Evolutionary conservation across 1,140 invertebrate species (phyloP).

Genomic region (Hylyphantes graminicola): DNA sequence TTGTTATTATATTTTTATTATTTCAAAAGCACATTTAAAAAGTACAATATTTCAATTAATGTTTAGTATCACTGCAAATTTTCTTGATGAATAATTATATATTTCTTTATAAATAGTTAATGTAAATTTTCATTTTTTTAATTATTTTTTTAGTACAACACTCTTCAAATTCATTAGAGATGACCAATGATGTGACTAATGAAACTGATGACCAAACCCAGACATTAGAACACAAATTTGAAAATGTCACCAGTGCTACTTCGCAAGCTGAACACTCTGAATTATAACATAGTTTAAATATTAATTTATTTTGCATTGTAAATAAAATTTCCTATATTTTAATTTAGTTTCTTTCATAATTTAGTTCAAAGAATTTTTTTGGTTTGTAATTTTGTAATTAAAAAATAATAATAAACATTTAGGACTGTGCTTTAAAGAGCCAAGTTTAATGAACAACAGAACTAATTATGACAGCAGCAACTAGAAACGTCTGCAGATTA

Average conservation of each 20-base stretch:
- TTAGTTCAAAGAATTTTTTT: too few species aligned
- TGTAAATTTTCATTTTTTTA: background rate
- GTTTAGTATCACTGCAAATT: background rate
- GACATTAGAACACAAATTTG: background rate
- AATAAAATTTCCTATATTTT: background rate
- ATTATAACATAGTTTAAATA: background rate
- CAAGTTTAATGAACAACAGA: too few species aligned
- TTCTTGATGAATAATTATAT: background rate
- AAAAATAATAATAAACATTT: too few species aligned
- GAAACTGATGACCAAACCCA: conserved; percentile 3
- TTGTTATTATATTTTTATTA: too few species aligned
- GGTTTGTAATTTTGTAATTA: too few species aligned
- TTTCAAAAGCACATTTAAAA: too few species aligned
- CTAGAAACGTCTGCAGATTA: too few species aligned
- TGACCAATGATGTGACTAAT: conserved; percentile 3
- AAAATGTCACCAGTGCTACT: background rate
- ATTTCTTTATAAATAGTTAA: background rate
- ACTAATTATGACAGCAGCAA: too few species aligned
- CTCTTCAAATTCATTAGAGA: background rate
- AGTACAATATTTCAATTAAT: background rate
- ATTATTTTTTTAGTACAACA: background rate
- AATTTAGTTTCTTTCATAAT: too few species aligned
- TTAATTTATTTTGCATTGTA: background rate
- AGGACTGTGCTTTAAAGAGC: too few species aligned
- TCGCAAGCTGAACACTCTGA: conserved; percentile 18